Base-by-base conservation (phyloP, 2,888 invertebrate species). In the Tipula unca region DNA sequence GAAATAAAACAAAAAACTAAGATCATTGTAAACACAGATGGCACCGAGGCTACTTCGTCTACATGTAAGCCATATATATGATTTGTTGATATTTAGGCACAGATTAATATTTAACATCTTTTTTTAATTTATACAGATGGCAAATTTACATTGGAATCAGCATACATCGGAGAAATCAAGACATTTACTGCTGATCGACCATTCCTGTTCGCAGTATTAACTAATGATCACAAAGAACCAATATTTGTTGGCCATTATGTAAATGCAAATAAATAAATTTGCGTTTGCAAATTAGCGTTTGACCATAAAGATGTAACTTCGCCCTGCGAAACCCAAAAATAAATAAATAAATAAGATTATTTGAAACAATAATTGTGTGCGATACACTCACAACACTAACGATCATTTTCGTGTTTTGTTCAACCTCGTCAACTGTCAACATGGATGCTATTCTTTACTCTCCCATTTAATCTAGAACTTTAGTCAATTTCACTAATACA, bases 11-110 rank as follows among this genome's bases (percentile, higher is more conserved):
- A 84, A 36, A 84, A 84, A 39, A 84, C 35, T 20, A 84, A 84
- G 39, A 84, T 84, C 25, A 84, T 84, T 17, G 84, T 84, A 14
- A 84, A 84, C 36, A 84, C 84, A 17, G 84, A 84, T 36, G 84
- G 84, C 10, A 84, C 84, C 2, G 84, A 84, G 39, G 84, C 36
- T 1, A 17, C 84, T 4, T 36, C 84, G 8, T n/a, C 35, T 10
- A 36, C 84, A 35, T 84, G 84, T 84, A 84, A 84, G 32, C 20
- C 17, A n/a, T n/a, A n/a, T n/a, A n/a, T n/a, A n/a, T n/a, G 2
- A 5, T 32, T 32, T n/a, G n/a, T 32, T 32, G 3, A 32, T 3
- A 5, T 32, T 69, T n/a, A n/a, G n/a, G n/a, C 32, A 3, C 2
- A 32, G 5, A 32, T 32, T 32, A 3, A 32, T 32, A 32, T 3